Conservation (phyloP, 2,797 vertebrate genomes). For the Kryptopterus vitreolus region DNA sequence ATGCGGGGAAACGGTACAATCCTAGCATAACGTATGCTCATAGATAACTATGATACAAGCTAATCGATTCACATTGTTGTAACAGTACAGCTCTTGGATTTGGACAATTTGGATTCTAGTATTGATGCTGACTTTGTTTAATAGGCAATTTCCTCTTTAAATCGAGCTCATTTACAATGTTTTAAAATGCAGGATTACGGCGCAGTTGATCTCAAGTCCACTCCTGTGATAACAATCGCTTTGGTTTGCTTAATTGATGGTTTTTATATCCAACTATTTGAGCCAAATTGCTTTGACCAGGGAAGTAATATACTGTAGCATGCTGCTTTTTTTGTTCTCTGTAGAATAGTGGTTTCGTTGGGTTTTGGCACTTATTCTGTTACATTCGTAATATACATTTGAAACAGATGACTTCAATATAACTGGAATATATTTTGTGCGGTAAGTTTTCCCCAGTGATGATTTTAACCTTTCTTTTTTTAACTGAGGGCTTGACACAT, state of each 20-base stretch:
- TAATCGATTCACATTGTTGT: neutral
- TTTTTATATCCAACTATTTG: neutral
- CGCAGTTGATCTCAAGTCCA: neutral
- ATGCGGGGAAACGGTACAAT: too few relatives aligned
- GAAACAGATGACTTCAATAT: conserved; percentile 10
- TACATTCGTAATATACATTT: conserved; percentile 5
- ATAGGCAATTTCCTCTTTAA: neutral
- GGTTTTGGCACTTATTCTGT: neutral
- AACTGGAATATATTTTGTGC: neutral
- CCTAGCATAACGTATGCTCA: neutral
- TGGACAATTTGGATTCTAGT: too few relatives aligned
- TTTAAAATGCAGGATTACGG: neutral
- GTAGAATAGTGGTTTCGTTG: neutral
- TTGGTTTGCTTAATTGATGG: neutral
- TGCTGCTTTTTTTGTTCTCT: neutral
- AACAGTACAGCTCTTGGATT: too few relatives aligned
- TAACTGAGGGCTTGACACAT: neutral
- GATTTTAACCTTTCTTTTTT: neutral
- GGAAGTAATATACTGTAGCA: neutral
- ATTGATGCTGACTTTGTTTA: neutral
- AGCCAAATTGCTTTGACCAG: neutral
- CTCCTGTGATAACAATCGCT: neutral
- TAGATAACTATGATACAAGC: neutral
- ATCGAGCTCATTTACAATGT: neutral
- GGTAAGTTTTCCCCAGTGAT: neutral